Conservation (phyloP, 2,888 invertebrate species). For the Ariolimax columbianus region DNA sequence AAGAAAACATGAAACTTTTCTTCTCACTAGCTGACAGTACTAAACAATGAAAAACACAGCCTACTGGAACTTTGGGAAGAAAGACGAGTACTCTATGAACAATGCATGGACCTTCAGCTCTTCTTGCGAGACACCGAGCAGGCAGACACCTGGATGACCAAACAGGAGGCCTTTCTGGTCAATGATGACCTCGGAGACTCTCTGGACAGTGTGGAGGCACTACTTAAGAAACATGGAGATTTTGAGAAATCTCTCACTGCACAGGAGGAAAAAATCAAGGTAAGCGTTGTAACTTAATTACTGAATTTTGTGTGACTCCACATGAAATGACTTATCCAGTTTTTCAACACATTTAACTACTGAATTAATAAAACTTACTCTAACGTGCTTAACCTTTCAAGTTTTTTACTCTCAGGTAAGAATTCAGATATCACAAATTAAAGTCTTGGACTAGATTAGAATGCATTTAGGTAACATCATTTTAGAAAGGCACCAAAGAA, state of each 20-base stretch:
- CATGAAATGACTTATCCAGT: no score
- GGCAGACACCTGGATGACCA: slow-evolving; percentile 99
- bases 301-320: no score
- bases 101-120: slow-evolving; percentile 99
- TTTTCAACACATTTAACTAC: no score
- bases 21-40: slow-evolving; percentile 82
- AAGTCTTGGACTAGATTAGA: no score
- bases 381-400: no score
- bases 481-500: no score
- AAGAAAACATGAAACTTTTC: no score
- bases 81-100: slow-evolving; percentile 95
- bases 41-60: slow-evolving; percentile 89
- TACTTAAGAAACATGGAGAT: slow-evolving; percentile 99
- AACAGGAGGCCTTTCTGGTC: slow-evolving; percentile 97
- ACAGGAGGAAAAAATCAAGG: slow-evolving; percentile 98
- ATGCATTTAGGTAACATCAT: no score
- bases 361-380: no score
- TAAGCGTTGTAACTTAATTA: slow-evolving; percentile 53
- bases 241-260: slow-evolving; percentile 99
- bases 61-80: slow-evolving; percentile 96
- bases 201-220: slow-evolving; percentile 96
- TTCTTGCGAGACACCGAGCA: slow-evolving; percentile 99
- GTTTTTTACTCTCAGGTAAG: no score
- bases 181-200: slow-evolving; percentile 99
- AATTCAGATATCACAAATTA: no score